Base-by-base conservation (phyloP, 2,888 invertebrate species). In the Metellina segmentata region DNA sequence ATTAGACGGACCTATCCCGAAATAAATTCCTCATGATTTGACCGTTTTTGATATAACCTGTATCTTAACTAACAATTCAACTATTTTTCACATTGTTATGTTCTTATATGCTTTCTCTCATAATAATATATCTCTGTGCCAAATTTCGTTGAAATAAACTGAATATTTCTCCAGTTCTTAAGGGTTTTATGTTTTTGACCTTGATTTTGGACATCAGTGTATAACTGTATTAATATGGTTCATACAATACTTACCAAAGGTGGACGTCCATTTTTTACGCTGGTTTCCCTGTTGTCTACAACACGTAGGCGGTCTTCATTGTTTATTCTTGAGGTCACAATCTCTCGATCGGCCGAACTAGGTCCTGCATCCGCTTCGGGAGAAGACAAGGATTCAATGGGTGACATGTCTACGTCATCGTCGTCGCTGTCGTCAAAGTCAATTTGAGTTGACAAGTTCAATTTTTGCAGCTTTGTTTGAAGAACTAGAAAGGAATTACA, bases 341-440 rank as follows among this genome's bases (percentile, higher is more conserved):
- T 61, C 34, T 85, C 85, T 70, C 70, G 53, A 9, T 86, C 78
- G 20, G 16, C 48, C 0, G 74, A 61, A 70, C 85, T 90, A 13
- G 90, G 81, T 16, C 90, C 90, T 11, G 78, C 52, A 13, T 83
- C 85, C 11, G 13, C 74, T 1, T 85, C 85, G 19, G 81, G 85
- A 1, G 85, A 85, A 1, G 83, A 89, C 19, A 82, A n/a, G 0
- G 88, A 83, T 48, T 85, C 92, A n/a, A 89, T 69, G n/a, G 92
- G 89, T 4, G 92, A 89, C 16, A 85, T 77, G 70, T 91, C 91
- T 7, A 86, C 71, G 20, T 89, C 92, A 20, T 92, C 92, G 52
- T 92, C 92, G n/a, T 92, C 92, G 61, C 92, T 92, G 9, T 82
- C 92, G 71, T 92, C 92, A n/a, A 92, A 92, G 48, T 92, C 89